These are phyloP conservation scores for Chrysaora quinquecirrha DNA, from an alignment of 30 jellyfish, hydroid and myxozoan species.

Conservation along the genomic window DNA sequence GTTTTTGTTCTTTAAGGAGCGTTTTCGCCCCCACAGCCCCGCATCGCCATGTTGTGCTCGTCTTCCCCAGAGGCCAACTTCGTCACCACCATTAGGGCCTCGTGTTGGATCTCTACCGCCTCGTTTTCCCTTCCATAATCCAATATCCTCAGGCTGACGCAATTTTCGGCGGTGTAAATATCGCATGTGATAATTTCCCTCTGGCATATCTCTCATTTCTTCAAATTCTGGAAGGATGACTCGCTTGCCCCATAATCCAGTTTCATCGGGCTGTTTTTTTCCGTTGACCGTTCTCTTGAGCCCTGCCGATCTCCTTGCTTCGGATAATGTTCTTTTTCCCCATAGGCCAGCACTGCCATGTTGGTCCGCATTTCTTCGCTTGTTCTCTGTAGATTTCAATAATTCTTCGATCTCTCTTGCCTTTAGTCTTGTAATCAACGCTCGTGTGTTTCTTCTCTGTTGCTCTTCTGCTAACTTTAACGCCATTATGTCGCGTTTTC, in stretches of 20 bases:
- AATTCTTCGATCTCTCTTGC: not conserved
- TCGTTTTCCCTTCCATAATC: slow-evolving; percentile 53
- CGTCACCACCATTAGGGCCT: slow-evolving; percentile 16
- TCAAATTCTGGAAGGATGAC: not conserved
- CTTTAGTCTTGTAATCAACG: not conserved
- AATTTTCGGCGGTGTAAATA: not conserved
- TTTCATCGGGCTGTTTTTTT: not conserved
- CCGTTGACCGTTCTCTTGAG: not conserved
- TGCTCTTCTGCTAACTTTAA: not conserved
- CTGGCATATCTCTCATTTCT: not conserved
- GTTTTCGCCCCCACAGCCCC: slow-evolving; percentile 53
- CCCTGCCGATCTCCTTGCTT: not conserved
- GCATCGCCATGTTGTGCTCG: not conserved
- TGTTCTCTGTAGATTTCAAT: not conserved
- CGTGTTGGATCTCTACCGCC: slow-evolving; percentile 13
- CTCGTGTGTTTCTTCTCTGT: not conserved
- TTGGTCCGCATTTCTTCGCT: not conserved
- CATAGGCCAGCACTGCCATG: slow-evolving; percentile 54
- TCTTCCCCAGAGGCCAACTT: slow-evolving; percentile 71
- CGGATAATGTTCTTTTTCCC: slow-evolving; percentile 59
- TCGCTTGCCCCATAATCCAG: slow-evolving; percentile 1
- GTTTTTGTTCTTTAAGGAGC: not conserved
- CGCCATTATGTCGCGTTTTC: not conserved
- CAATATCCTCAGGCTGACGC: slow-evolving; percentile 22
- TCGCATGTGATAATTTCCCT: no score